Evolutionary conservation across 2,113 vertebrate species (phyloP).

Genomic region (Toxotes jaculatrix): DNA sequence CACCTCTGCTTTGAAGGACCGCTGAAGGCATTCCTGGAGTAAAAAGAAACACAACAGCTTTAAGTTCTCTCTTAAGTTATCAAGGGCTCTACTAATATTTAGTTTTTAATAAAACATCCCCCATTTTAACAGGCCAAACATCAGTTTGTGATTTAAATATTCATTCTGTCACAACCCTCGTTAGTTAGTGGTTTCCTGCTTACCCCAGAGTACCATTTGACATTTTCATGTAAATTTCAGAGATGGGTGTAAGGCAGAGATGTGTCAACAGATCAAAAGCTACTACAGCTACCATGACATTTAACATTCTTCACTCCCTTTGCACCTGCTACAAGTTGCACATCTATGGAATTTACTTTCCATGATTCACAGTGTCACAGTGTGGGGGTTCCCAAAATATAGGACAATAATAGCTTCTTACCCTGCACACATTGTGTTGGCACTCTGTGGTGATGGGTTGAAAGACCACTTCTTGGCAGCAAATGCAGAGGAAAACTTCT

Average conservation of each 20-base stretch:
- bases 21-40: constrained; percentile 92
- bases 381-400: neutral
- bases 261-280: neutral
- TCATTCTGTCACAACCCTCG: neutral
- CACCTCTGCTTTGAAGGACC: constrained; percentile 94
- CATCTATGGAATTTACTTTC: no score
- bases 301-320: neutral
- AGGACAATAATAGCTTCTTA: constrained; percentile 69
- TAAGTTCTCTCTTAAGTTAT: constrained; percentile 16
- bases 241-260: neutral
- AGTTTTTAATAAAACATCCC: no score
- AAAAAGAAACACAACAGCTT: neutral
- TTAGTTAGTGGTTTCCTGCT: neutral
- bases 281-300: neutral
- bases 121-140: neutral
- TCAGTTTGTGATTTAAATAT: neutral
- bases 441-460: constrained; percentile 94
- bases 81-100: neutral
- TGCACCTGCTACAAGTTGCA: no score
- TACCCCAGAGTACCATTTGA: neutral
- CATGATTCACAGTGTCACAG: neutral
- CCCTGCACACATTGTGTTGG: constrained; percentile 97
- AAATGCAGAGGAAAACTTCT: constrained; percentile 95
- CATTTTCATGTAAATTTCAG: neutral
- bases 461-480: constrained; percentile 97